phyloP scores from a whole-genome alignment of 2,888 invertebrate genomes.

The Dione juno region DNA sequence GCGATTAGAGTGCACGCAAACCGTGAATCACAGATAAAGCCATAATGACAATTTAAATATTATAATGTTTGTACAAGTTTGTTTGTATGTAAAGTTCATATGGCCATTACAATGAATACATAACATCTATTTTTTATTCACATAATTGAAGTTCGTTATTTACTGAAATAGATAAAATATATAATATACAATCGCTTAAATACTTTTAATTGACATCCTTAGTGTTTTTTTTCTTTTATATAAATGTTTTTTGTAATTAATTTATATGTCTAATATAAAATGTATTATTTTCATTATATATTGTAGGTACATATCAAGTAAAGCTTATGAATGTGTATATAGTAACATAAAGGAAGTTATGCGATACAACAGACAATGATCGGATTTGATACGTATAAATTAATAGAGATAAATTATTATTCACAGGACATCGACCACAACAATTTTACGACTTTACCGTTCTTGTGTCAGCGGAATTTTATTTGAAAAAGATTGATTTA shows the following conservation, averaged over 20 bases:
- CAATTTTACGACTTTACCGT: conserved; percentile 26
- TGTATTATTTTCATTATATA: too few species aligned
- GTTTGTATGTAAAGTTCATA: background rate
- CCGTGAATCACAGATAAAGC: background rate
- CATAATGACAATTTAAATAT: background rate
- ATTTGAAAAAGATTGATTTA: conserved; percentile 12
- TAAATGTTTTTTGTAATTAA: too few species aligned
- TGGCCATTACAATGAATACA: too few species aligned
- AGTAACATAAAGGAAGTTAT: background rate
- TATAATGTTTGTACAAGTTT: background rate
- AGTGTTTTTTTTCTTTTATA: too few species aligned
- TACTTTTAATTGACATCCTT: too few species aligned
- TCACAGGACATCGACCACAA: conserved; percentile 18
- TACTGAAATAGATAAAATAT: too few species aligned
- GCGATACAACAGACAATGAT: conserved; percentile 2
- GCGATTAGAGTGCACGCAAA: background rate
- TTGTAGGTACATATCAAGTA: background rate
- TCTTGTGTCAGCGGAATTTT: conserved; percentile 11
- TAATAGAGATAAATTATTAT: conserved; percentile 9
- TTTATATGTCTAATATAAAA: too few species aligned
- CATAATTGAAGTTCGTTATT: too few species aligned
- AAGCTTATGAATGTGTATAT: background rate
- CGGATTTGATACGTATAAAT: background rate
- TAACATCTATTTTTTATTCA: too few species aligned
- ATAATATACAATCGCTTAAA: too few species aligned